Base-by-base conservation (phyloP, 53 echinoderm and acorn worm species). In the Arbacia lixula region DNA sequence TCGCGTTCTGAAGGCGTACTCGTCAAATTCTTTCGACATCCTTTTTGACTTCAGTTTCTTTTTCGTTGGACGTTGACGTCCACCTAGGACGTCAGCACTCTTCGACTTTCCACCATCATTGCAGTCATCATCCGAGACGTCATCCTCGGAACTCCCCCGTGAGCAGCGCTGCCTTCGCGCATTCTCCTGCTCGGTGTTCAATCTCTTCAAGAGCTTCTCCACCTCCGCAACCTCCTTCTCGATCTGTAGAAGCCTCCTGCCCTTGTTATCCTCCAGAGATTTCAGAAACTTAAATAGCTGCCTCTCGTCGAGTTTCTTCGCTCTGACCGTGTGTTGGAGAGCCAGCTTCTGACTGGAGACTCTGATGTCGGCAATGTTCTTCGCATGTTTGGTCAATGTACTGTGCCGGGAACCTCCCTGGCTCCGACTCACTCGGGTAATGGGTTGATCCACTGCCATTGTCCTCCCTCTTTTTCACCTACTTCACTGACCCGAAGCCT, bases 221-320 rank as follows among this genome's bases (percentile, higher is more conserved):
- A 92, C 74, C 35, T 99, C 99, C 4, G 86, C 67, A 6, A 95
- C 83, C 57, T 94, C 99, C 41, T 94, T 94, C 30, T 99, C 99
- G 34, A 99, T 94, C 83, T 99, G 94, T 22, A 90, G 34, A 34
- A 91, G 53, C 27, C 99, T 68, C 39, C 84, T 90, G 41, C 72
- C 83, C 49, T 92, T 88, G 25, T 84, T 71, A 66, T 89, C 89
- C 3, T 99, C 99, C 38, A 99, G 68, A 31, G 87, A 85, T 86
- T 90, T 87, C 29, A 96, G 46, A 12, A 96, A 81, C 58, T 89
- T 91, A 28, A 89, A 90, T 53, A 96, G 78, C 51, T 93, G 96
- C 19, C 93, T 76, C 50, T 96, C 96, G 57, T 96, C 90, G 26
- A 91, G 87, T 65, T 91, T 93, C 87, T 96, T 93, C 19, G 89